phyloP scores from a whole-genome alignment of 2,888 invertebrate genomes.

The Silvanus unidentatus region DNA sequence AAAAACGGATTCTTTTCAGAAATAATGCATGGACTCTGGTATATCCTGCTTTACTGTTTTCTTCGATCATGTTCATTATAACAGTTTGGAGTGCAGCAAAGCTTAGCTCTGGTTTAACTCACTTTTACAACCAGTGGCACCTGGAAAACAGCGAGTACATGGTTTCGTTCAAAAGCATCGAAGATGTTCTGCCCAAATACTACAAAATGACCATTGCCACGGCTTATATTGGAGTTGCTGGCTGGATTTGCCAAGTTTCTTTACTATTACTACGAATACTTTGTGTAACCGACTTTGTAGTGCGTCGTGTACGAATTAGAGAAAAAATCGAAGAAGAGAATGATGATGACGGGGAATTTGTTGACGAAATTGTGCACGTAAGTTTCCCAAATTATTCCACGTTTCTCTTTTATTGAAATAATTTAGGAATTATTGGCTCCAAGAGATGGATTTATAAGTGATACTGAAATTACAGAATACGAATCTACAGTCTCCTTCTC shows the following conservation, averaged over 20 bases:
- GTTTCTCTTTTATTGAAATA: too few relatives aligned
- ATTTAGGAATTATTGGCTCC: too few relatives aligned
- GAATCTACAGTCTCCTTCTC: too few relatives aligned
- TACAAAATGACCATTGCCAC: background rate
- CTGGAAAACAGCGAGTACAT: slow-evolving; percentile 23
- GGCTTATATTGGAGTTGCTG: slow-evolving; percentile 14
- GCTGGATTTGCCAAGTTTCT: slow-evolving; percentile 27
- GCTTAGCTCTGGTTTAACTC: slow-evolving; percentile 21
- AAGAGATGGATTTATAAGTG: too few relatives aligned
- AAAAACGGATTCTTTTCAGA: slow-evolving; percentile 24
- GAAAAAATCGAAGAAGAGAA: background rate
- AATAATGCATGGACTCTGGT: slow-evolving; percentile 31
- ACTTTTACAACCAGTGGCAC: slow-evolving; percentile 27
- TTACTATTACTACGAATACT: slow-evolving; percentile 26
- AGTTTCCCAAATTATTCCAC: too few relatives aligned
- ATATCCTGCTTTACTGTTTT: slow-evolving; percentile 25
- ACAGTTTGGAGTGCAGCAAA: slow-evolving; percentile 12
- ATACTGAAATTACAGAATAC: too few relatives aligned
- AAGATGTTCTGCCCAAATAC: background rate
- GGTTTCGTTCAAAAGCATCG: slow-evolving; percentile 16
- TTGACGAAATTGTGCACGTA: too few relatives aligned
- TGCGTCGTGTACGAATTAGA: slow-evolving; percentile 12
- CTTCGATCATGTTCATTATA: slow-evolving; percentile 21
- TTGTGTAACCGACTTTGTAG: slow-evolving; percentile 27
- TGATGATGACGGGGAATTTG: background rate